phyloP scores from a whole-genome alignment of 2,113 vertebrate genomes.

The Onychorhynchus coronatus region DNA sequence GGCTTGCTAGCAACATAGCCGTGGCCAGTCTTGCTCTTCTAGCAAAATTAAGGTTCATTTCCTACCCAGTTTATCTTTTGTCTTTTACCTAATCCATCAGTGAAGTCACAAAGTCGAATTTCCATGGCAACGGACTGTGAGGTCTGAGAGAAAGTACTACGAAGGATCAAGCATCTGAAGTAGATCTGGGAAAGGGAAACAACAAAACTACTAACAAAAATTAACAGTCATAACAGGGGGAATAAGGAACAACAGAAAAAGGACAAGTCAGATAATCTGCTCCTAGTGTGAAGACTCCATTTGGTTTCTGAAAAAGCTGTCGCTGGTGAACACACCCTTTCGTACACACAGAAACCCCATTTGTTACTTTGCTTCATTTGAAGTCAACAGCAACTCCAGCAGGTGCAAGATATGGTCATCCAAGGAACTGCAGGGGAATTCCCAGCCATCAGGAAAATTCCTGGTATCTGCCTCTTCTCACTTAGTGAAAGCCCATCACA shows the following conservation, averaged over 20 bases:
- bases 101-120: constrained; percentile 29
- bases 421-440: background rate
- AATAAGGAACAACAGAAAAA: background rate
- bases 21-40: background rate
- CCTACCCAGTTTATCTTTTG: background rate
- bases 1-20: background rate
- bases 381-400: background rate
- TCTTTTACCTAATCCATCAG: constrained; percentile 5
- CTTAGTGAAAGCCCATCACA: background rate
- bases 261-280: background rate
- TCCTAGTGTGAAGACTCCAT: background rate
- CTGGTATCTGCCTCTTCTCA: background rate
- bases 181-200: background rate
- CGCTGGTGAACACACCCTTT: background rate
- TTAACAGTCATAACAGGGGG: background rate
- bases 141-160: constrained; percentile 28
- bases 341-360: background rate
- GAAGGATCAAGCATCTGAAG: background rate
- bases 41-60: background rate
- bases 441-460: background rate
- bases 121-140: constrained; percentile 54
- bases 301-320: background rate
- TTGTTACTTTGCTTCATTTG: background rate
- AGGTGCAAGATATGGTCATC: background rate
- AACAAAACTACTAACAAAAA: constrained; percentile 18